Conservation (phyloP, 2,888 invertebrate genomes). For the Drosophila mulleri region DNA sequence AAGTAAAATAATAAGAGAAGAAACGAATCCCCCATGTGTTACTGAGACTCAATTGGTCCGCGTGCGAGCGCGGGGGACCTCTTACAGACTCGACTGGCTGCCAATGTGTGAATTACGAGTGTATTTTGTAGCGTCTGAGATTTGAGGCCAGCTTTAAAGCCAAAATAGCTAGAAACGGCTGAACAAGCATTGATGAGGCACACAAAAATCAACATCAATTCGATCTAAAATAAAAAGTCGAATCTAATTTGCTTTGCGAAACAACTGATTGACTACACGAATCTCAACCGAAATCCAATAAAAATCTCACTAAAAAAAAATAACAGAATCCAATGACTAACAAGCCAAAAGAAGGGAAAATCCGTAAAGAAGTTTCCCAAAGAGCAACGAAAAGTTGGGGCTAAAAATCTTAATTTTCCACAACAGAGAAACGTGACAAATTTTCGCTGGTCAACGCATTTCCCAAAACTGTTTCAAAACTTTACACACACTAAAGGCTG, state of each 20-base stretch:
- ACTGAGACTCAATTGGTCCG: constrained; percentile 44
- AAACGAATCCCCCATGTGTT: constrained; percentile 31
- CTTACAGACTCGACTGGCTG: constrained; percentile 14
- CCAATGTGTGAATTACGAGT: constrained; percentile 39
- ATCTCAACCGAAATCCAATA: constrained; percentile 61
- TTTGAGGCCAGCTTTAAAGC: constrained; percentile 24
- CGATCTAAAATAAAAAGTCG: constrained; percentile 7
- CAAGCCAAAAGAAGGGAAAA: constrained; percentile 52
- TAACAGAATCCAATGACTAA: constrained; percentile 57
- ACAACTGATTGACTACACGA: constrained; percentile 62
- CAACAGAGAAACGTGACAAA: constrained; percentile 72
- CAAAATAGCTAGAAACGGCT: constrained; percentile 2
- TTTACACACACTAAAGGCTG: constrained; percentile 33
- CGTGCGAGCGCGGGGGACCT: background rate
- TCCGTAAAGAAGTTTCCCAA: constrained; percentile 48
- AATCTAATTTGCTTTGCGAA: constrained; percentile 67
- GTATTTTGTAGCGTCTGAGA: constrained; percentile 21
- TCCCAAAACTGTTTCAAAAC: constrained; percentile 53
- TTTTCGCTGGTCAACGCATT: constrained; percentile 53
- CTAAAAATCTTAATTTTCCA: constrained; percentile 72
- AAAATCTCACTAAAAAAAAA: constrained; percentile 53
- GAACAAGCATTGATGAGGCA: constrained; percentile 29
- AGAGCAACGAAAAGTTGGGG: constrained; percentile 7
- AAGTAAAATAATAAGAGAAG: background rate
- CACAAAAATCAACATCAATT: constrained; percentile 22